Percentiles rank a stretch among this genome's conserved stretches.
Evolutionary conservation across 2,113 vertebrate species (phyloP).

Genomic region (Sprattus sprattus): DNA sequence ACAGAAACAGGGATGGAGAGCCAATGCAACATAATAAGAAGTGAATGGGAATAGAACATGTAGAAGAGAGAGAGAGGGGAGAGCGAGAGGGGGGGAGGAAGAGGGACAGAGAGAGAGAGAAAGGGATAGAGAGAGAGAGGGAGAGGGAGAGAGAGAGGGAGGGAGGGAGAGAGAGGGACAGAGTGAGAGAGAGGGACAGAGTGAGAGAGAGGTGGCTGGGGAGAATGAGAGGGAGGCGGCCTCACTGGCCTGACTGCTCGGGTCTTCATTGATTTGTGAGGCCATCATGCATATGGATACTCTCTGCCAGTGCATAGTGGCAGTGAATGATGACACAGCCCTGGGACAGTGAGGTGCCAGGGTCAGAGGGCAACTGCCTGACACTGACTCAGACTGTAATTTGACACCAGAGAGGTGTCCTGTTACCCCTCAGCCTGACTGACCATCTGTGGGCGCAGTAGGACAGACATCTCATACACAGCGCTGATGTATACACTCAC

Average conservation of each 20-base stretch:
- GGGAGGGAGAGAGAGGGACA: neutral
- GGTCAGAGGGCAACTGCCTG: neutral
- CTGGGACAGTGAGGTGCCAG: neutral
- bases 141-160: neutral
- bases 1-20: neutral
- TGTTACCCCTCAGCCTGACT: no score
- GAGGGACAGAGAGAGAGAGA: constrained; percentile 1
- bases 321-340: neutral
- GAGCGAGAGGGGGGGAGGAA: neutral
- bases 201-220: neutral
- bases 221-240: no score
- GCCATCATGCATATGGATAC: constrained; percentile 19
- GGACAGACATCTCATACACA: no score
- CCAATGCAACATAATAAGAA: neutral
- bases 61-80: neutral
- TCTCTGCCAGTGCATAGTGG: neutral
- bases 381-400: no score
- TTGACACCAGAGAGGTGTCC: no score
- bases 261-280: neutral
- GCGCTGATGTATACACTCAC: no score
- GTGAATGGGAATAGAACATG: neutral
- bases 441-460: no score
- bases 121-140: neutral
- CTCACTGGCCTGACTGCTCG: neutral
- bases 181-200: neutral